A percentile compares a stretch with the other conserved stretches of the same genome.
Conservation (phyloP, 2,888 invertebrate species). For the Conistra vaccinii region DNA sequence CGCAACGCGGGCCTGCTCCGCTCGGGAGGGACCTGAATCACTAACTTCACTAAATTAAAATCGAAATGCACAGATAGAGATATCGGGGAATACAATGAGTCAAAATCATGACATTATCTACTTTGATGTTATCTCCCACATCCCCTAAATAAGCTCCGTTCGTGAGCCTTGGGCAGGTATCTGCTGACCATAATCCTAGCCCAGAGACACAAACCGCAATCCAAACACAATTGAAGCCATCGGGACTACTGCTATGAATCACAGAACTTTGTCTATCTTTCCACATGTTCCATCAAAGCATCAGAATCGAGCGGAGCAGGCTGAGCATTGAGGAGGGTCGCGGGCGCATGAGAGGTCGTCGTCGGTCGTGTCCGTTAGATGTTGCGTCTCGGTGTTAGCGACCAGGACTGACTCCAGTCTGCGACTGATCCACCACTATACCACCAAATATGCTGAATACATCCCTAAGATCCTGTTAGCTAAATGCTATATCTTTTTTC, state of each 20-base stretch:
- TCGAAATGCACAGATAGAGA: neutral
- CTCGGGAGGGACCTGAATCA: constrained; percentile 16
- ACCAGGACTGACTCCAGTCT: constrained; percentile 81
- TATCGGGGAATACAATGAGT: neutral
- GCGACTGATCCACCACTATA: constrained; percentile 78
- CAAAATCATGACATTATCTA: neutral
- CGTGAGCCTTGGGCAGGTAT: neutral
- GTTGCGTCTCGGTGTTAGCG: constrained; percentile 89
- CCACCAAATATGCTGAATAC: constrained; percentile 76
- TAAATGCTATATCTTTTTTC: neutral
- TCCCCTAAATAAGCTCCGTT: neutral
- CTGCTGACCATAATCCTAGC: neutral
- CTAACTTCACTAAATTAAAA: neutral
- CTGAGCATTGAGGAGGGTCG: constrained; percentile 74
- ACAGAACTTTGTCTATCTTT: neutral
- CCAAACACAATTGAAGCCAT: neutral
- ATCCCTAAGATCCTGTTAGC: neutral
- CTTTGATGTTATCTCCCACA: neutral
- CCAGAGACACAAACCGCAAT: neutral
- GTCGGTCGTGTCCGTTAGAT: constrained; percentile 87
- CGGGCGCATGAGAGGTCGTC: constrained; percentile 78
- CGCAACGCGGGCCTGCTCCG: constrained; percentile 65
- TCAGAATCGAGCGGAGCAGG: constrained; percentile 45
- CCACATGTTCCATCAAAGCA: neutral
- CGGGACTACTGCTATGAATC: neutral